A percentile compares a stretch with the other conserved stretches of the same genome.
These are phyloP conservation scores for Priocnemis perturbator DNA, from an alignment of 2,888 invertebrate genomes.

Conservation along the genomic window DNA sequence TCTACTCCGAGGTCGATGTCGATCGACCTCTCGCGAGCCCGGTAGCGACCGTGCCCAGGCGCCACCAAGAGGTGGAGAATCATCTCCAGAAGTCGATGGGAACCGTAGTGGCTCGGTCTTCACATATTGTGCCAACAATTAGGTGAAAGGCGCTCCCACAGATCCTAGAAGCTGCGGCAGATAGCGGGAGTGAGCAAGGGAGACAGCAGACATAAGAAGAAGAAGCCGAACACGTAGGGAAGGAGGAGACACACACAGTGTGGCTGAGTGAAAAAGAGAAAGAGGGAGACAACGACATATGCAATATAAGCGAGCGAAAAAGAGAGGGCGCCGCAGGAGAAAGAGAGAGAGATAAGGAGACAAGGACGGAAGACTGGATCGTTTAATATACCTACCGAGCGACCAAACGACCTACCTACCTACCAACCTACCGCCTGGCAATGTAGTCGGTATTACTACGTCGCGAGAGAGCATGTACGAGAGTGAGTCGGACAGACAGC, in stretches of 20 bases:
- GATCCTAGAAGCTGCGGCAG: constrained; percentile 42
- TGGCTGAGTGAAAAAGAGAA: constrained; percentile 4
- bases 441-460: constrained; percentile 47
- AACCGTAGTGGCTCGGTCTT: constrained; percentile 72
- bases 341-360: constrained; percentile 11
- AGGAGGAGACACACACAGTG: too few species aligned
- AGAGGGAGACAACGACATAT: constrained; percentile 9
- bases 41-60: constrained; percentile 38
- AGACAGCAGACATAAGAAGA: neutral
- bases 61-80: constrained; percentile 50
- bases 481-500: constrained; percentile 42
- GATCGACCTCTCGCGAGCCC: constrained; percentile 39
- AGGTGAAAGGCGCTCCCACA: constrained; percentile 75
- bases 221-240: too few species aligned
- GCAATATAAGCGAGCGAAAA: constrained; percentile 12
- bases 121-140: constrained; percentile 75
- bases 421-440: constrained; percentile 56
- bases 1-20: constrained; percentile 19
- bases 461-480: constrained; percentile 45
- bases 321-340: neutral
- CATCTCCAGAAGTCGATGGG: constrained; percentile 69
- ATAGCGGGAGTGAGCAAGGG: constrained; percentile 6
- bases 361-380: constrained; percentile 55
- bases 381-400: constrained; percentile 68
- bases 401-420: constrained; percentile 61